Evolutionary conservation across 2,797 vertebrate genomes (phyloP).

Genomic region (Todus mexicanus): DNA sequence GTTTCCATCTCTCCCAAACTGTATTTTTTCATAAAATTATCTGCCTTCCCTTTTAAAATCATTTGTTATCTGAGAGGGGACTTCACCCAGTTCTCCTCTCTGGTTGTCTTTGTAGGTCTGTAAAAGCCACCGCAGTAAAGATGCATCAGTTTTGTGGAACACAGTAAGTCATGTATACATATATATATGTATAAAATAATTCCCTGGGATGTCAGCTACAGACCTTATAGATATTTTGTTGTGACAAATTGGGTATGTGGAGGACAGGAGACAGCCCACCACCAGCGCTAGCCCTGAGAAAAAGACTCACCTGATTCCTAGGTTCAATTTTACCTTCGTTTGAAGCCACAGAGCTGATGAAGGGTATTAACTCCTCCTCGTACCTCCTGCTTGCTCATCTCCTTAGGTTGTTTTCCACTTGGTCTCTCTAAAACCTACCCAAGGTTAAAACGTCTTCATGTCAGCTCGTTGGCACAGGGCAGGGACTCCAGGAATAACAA

Average conservation of each 20-base stretch:
- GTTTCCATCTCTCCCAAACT: not conserved
- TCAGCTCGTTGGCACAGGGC: not conserved
- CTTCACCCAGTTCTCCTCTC: not conserved
- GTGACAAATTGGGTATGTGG: not conserved
- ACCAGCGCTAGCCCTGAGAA: not conserved
- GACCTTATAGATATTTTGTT: not conserved
- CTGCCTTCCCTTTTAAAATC: not conserved
- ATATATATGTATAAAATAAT: not conserved
- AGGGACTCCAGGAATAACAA: not conserved
- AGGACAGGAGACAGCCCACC: not conserved
- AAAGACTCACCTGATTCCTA: not conserved
- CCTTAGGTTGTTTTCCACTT: not conserved
- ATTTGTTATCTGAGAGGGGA: not conserved
- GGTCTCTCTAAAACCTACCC: not conserved
- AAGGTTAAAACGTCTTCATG: not conserved
- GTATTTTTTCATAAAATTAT: not conserved
- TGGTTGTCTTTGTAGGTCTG: not conserved
- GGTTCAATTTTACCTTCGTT: not conserved
- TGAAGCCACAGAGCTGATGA: not conserved
- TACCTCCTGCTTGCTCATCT: not conserved
- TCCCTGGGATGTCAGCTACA: not conserved
- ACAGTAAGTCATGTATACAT: too few species aligned
- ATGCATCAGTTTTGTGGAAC: not conserved
- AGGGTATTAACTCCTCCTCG: not conserved
- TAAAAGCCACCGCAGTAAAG: not conserved